These are phyloP conservation scores for Speoplatyrhinus poulsoni DNA, from an alignment of 2,113 vertebrate species.

Conservation along the genomic window DNA sequence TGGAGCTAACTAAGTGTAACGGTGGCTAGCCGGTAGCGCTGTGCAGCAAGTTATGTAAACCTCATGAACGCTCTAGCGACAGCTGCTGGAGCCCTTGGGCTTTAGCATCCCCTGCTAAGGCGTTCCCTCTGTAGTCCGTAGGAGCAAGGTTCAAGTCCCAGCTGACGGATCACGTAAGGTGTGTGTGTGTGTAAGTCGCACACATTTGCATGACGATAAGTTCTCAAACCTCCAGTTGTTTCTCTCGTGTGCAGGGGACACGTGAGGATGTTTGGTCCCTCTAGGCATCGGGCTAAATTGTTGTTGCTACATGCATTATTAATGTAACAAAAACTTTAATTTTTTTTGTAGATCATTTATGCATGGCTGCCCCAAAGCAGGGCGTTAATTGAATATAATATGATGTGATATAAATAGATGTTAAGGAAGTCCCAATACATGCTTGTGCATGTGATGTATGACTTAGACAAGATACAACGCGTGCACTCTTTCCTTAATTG, in stretches of 20 bases:
- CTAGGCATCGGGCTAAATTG: slow-evolving; percentile 39
- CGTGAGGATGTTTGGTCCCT: slow-evolving; percentile 22
- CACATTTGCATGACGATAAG: slow-evolving; percentile 12
- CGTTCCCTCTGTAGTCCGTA: too few species aligned
- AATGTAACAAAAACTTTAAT: slow-evolving; percentile 47
- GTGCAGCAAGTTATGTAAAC: too few species aligned
- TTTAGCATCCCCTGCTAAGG: too few species aligned
- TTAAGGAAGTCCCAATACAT: slow-evolving; percentile 51
- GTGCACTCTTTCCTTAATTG: not conserved
- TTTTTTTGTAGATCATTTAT: slow-evolving; percentile 55
- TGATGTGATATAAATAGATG: slow-evolving; percentile 49
- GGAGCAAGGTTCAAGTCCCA: too few species aligned
- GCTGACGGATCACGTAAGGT: too few species aligned
- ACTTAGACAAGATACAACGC: slow-evolving; percentile 1
- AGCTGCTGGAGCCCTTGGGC: too few species aligned
- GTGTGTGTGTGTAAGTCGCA: slow-evolving; percentile 41
- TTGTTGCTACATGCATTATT: slow-evolving; percentile 58
- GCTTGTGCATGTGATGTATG: slow-evolving; percentile 6
- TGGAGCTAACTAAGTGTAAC: slow-evolving; percentile 25
- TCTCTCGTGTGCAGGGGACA: slow-evolving; percentile 28
- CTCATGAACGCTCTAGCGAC: too few species aligned
- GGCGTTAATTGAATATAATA: slow-evolving; percentile 62
- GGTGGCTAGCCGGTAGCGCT: too few species aligned
- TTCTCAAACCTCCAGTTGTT: slow-evolving; percentile 35
- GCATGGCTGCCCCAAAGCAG: slow-evolving; percentile 48